Evolutionary conservation across 2,888 invertebrate genomes (phyloP), one percentile per base, ranked within the genome.

Genomic region (Chironomus tentans): DNA sequence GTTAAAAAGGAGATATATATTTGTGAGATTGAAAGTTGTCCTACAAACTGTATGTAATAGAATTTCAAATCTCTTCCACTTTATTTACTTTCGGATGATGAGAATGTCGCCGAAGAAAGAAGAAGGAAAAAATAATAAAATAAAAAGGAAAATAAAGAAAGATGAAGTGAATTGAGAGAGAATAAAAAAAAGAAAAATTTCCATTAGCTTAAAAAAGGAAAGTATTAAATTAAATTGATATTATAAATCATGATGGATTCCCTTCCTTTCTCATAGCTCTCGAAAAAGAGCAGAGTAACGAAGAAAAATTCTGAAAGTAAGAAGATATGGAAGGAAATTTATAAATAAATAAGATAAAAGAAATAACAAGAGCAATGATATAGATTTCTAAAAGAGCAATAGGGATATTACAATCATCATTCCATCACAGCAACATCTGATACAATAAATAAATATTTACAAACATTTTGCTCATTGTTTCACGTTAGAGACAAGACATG

Each of bases 201-300:
- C 18, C 65, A 65, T 22, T 24, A 65, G 65, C 65, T 65, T 65
- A 24, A 65, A 65, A 24, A 65, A 21, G n/a, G 65, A 65, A 65
- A 65, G 65, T 65, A 65, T 65, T 68, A 68, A 68, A 68, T 68
- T 68, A 68, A 68, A 68, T 68, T 68, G 68, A 68, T 68, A 38
- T 68, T 68, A 68, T 68, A 68, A 68, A 68, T 68, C 68, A 68
- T 68, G 68, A 68, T 68, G 68, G 68, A 68, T 65, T 65, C n/a
- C 21, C 24, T 21, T 12, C 21, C 38, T 38, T 38, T 38, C 1
- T 38, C 38, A 38, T 2, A 38, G 38, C 38, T 38, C 38, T 38
- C 10, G 4, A 38, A 38, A 38, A 38, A 38, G 38, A 38, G n/a
- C 50, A 50, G 28, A 28, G 4, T 28, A 6, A 28, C 4, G 28